Evolutionary conservation across 2,797 vertebrate species (phyloP).

Genomic region (Allobates femoralis): DNA sequence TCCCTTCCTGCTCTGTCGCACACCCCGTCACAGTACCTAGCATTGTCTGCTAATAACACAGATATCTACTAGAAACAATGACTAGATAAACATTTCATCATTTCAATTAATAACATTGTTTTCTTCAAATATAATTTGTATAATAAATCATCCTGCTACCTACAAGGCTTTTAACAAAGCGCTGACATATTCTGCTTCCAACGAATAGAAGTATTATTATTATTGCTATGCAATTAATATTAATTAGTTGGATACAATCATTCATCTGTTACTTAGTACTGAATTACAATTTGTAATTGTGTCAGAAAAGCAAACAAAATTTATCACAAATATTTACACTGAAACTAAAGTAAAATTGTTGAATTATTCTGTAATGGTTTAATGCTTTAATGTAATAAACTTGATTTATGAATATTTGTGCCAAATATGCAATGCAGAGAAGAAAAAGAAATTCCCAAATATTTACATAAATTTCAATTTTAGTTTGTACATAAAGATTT

Average conservation of each 20-base stretch:
- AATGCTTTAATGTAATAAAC: not conserved
- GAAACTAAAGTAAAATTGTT: not conserved
- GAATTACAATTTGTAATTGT: not conserved
- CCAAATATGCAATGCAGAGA: not conserved
- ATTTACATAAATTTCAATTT: not conserved
- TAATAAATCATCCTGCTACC: conserved; percentile 3
- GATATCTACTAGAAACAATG: not conserved
- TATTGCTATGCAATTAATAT: conserved; percentile 1
- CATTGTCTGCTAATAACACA: not conserved
- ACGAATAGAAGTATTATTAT: not conserved
- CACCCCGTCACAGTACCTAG: not conserved
- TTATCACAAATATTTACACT: conserved; percentile 1
- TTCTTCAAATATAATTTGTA: not conserved
- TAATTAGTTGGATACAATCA: not conserved
- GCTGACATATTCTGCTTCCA: not conserved
- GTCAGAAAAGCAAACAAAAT: not conserved
- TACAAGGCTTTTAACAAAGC: not conserved
- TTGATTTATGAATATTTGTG: not conserved
- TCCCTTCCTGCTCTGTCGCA: not conserved
- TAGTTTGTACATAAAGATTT: not conserved
- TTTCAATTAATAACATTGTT: conserved; percentile 3
- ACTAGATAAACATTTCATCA: not conserved
- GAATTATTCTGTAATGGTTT: too few relatives aligned
- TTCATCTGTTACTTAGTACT: not conserved
- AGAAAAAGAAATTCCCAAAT: not conserved